phyloP scores from a whole-genome alignment of 2,888 invertebrate genomes.

The Pimpla rufipes region DNA sequence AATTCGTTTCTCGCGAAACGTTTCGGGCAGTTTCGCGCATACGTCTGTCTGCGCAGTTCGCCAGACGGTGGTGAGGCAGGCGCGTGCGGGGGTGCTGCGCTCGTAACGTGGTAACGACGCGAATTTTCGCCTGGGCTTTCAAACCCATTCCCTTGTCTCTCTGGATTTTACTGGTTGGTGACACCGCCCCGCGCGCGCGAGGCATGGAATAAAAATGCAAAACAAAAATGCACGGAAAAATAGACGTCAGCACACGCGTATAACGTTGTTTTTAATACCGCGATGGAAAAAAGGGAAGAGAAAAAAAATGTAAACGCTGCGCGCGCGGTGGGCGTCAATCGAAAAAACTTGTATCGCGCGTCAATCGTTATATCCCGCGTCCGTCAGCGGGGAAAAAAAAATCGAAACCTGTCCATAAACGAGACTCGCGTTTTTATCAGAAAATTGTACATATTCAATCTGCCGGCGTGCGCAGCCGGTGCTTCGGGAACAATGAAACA shows the following conservation, averaged over 20 bases:
- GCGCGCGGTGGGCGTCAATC: not conserved
- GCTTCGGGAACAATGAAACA: conserved; percentile 32
- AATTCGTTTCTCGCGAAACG: conserved; percentile 41
- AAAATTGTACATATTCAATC: conserved; percentile 28
- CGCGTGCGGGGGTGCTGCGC: not conserved
- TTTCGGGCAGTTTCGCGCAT: conserved; percentile 21
- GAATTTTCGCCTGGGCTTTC: conserved; percentile 69
- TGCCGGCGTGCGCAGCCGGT: not conserved
- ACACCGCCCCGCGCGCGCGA: not conserved
- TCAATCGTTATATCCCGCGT: conserved; percentile 35
- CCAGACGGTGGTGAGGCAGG: not conserved
- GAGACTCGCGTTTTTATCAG: conserved; percentile 18
- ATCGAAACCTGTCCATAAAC: conserved; percentile 13
- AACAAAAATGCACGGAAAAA: conserved; percentile 13
- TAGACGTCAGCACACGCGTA: not conserved
- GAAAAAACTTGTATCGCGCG: no score
- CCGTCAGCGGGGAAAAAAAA: conserved; percentile 31
- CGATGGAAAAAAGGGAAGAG: conserved; percentile 10
- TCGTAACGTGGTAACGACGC: conserved; percentile 77
- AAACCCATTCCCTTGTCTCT: conserved; percentile 42
- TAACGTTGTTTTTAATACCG: conserved; percentile 17
- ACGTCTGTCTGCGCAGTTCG: conserved; percentile 14
- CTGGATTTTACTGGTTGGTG: conserved; percentile 15
- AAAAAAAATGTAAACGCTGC: not conserved
- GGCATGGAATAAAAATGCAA: not conserved